Percentiles rank a stretch among this genome's conserved stretches.
Conservation (phyloP, 2,797 vertebrate genomes). For the Malurus splendens region DNA sequence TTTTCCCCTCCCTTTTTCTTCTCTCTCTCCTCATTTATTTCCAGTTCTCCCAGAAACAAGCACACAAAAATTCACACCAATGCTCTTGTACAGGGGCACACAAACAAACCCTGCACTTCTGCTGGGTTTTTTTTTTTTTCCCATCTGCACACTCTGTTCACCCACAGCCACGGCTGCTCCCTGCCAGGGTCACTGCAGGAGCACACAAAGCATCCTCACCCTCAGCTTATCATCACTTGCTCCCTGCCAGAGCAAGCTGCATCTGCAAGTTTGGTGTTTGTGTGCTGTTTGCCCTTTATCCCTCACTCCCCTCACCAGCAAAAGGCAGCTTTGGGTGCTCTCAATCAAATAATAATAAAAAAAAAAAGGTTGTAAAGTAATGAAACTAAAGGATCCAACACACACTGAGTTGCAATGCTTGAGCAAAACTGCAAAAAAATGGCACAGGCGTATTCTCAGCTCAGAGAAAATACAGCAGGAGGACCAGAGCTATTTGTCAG, state of each 20-base stretch:
- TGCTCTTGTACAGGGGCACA: neutral
- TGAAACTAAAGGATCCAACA: neutral
- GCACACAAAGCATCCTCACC: neutral
- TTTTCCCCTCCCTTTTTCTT: fast-evolving
- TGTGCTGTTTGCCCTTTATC: neutral
- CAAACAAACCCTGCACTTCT: neutral
- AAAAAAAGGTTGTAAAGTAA: neutral
- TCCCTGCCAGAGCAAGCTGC: neutral
- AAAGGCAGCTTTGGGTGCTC: neutral
- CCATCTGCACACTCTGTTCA: fast-evolving
- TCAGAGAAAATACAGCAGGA: neutral
- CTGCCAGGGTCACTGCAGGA: neutral
- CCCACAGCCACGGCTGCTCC: neutral
- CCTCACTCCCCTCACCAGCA: neutral
- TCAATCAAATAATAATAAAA: neutral
- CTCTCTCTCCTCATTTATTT: neutral
- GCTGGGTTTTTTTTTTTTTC: neutral
- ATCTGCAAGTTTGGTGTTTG: fast-evolving
- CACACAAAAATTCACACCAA: neutral
- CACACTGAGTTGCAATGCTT: neutral
- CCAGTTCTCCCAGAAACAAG: neutral
- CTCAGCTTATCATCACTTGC: neutral
- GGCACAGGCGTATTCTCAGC: neutral
- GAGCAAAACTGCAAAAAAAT: neutral
- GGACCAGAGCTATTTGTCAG: conserved; percentile 56